phyloP scores from a whole-genome alignment of 2,888 invertebrate species.

The Euplagia quadripunctaria region DNA sequence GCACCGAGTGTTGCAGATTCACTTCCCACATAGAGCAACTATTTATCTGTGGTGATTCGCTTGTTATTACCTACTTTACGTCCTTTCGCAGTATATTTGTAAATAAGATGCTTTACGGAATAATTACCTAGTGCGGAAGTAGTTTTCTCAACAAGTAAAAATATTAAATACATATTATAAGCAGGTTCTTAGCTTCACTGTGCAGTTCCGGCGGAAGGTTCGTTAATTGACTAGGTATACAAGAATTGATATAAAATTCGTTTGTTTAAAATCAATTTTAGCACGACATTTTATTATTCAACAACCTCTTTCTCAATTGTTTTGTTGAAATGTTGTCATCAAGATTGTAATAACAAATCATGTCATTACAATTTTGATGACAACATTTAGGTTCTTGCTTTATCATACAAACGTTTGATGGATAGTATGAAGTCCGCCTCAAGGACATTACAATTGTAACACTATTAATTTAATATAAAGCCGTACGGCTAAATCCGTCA shows the following conservation, averaged over 20 bases:
- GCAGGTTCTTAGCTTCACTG: background rate
- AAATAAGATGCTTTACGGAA: no score
- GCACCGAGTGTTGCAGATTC: no score
- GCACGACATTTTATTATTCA: background rate
- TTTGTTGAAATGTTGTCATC: background rate
- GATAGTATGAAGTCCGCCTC: background rate
- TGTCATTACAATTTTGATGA: background rate
- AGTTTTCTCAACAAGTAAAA: background rate
- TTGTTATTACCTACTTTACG: no score
- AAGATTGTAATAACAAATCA: background rate
- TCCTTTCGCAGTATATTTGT: no score
- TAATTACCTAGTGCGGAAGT: background rate
- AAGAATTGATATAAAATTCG: no score
- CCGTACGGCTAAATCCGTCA: slow-evolving; percentile 27
- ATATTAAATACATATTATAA: background rate
- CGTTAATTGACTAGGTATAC: no score
- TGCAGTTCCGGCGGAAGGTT: no score
- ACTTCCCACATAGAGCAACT: no score
- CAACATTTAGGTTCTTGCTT: background rate
- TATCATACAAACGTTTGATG: background rate
- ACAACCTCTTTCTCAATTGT: background rate
- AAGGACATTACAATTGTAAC: slow-evolving; percentile 5
- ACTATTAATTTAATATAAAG: slow-evolving; percentile 13
- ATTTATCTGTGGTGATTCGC: no score
- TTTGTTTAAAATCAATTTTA: background rate